A percentile compares a stretch with the other conserved stretches of the same genome.
Evolutionary conservation across 2,888 invertebrate species (phyloP).

Genomic region (Phorcus lineatus): DNA sequence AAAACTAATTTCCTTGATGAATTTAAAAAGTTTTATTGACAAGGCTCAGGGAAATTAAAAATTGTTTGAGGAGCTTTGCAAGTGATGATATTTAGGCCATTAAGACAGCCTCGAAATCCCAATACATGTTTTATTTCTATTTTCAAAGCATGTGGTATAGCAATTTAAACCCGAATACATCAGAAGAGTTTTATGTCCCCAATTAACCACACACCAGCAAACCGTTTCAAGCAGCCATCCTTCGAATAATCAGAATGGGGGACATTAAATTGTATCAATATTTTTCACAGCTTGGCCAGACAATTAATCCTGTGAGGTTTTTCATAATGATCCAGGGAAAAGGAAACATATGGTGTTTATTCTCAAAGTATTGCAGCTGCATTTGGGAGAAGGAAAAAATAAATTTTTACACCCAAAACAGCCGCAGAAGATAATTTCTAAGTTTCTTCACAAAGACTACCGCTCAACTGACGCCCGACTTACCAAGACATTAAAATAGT

Average conservation of each 20-base stretch:
- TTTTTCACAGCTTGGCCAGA: not conserved
- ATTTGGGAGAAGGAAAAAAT: not conserved
- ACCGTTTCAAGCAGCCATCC: not conserved
- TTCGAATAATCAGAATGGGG: not conserved
- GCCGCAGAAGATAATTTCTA: not conserved
- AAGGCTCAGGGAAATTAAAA: too few species aligned
- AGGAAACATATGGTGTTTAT: not conserved
- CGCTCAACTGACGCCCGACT: not conserved
- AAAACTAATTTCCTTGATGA: too few species aligned
- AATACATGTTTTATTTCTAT: too few species aligned
- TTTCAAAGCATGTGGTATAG: too few species aligned
- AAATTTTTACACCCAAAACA: not conserved
- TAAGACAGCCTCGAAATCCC: too few species aligned
- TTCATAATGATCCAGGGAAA: not conserved
- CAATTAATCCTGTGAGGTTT: not conserved
- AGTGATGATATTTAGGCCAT: too few species aligned
- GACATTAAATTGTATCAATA: slow-evolving; percentile 5
- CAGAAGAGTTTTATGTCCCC: not conserved
- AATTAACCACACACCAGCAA: too few species aligned
- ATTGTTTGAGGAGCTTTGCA: too few species aligned
- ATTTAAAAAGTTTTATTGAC: too few species aligned
- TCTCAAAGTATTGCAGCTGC: not conserved
- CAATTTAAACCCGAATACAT: too few species aligned
- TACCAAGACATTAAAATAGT: not conserved
- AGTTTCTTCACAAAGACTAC: not conserved